These are phyloP conservation scores for Ceratoteleas bidentatus DNA, from an alignment of 1,140 invertebrate genomes.

Conservation along the genomic window DNA sequence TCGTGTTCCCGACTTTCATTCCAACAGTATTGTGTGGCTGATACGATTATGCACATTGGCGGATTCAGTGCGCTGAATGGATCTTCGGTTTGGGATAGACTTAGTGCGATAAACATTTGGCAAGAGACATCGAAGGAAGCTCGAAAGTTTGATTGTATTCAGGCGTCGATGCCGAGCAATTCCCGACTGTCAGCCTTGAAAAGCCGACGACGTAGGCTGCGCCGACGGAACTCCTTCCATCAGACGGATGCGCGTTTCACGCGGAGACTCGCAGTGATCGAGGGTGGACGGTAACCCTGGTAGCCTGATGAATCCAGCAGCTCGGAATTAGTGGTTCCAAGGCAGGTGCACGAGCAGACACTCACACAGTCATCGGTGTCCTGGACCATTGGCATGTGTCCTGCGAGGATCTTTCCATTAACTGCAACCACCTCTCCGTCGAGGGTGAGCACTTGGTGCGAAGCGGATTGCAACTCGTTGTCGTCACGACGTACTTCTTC, in stretches of 20 bases:
- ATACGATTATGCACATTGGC: no score
- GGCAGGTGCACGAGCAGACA: constrained; percentile 88
- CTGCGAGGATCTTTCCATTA: constrained; percentile 84
- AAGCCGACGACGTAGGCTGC: constrained; percentile 78
- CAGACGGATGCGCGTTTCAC: constrained; percentile 80
- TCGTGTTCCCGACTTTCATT: no score
- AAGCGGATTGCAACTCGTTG: constrained; percentile 88
- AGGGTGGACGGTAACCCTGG: constrained; percentile 77
- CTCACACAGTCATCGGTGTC: constrained; percentile 84
- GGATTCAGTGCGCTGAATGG: no score
- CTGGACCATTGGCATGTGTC: constrained; percentile 82
- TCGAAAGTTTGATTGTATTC: constrained; percentile 43
- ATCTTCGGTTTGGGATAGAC: no score
- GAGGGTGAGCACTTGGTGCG: constrained; percentile 88
- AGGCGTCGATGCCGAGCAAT: constrained; percentile 77
- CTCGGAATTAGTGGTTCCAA: constrained; percentile 78
- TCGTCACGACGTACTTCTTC: constrained; percentile 94
- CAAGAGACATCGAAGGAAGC: constrained; percentile 18
- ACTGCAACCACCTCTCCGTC: constrained; percentile 91
- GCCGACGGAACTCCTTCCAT: constrained; percentile 80
- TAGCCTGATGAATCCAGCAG: constrained; percentile 76
- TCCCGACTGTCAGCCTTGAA: constrained; percentile 75
- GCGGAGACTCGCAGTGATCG: constrained; percentile 74
- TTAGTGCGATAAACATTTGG: no score
- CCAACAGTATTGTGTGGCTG: no score